phyloP scores from a whole-genome alignment of 1,140 invertebrate species.

The Sinonovacula constricta region DNA sequence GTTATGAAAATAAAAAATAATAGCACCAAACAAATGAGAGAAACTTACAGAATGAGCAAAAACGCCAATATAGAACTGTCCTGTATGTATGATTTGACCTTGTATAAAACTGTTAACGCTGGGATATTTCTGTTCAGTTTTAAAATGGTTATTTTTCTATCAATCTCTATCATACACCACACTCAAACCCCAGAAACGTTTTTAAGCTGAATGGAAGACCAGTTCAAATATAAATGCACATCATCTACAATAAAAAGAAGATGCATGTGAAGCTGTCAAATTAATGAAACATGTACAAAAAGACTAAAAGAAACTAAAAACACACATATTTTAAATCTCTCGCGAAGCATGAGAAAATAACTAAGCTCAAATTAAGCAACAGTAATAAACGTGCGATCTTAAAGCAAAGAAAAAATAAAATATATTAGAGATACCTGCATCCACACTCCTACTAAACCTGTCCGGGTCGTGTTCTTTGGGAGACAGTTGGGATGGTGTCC shows the following conservation, averaged over 20 bases:
- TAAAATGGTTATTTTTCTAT: not conserved
- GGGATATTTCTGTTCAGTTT: not conserved
- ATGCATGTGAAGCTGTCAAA: not conserved
- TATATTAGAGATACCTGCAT: slow-evolving; percentile 25
- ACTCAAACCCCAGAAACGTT: not conserved
- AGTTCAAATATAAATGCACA: not conserved
- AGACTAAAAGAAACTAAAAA: not conserved
- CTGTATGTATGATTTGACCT: too few relatives aligned
- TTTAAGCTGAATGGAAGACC: not conserved
- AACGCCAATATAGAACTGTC: too few relatives aligned
- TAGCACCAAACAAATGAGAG: too few relatives aligned
- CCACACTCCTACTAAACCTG: not conserved
- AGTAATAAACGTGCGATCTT: not conserved
- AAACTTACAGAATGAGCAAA: too few relatives aligned
- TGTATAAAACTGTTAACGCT: too few relatives aligned
- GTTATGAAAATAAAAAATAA: too few relatives aligned
- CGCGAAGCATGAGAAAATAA: not conserved
- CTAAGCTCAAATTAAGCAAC: not conserved
- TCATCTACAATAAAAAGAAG: not conserved
- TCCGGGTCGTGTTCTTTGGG: slow-evolving; percentile 23
- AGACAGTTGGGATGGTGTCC: slow-evolving; percentile 6
- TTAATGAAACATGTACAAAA: not conserved
- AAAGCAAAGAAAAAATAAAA: not conserved
- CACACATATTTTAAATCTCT: not conserved
- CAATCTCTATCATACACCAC: not conserved